Conservation (phyloP, 2,797 vertebrate genomes). For the Staurois parvus region DNA sequence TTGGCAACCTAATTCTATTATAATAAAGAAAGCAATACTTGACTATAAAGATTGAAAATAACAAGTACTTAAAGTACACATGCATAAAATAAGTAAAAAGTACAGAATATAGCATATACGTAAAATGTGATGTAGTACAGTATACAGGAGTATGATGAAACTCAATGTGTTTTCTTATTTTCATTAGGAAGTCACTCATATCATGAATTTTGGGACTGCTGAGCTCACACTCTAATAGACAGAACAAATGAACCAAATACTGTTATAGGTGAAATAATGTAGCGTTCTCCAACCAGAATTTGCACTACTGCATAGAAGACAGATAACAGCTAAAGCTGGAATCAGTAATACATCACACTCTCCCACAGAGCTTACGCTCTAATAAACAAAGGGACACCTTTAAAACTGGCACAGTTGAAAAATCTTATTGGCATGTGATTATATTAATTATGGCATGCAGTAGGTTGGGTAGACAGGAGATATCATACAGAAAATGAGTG, state of each 20-base stretch:
- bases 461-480: background rate
- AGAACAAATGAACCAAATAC: background rate
- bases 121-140: background rate
- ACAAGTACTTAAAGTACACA: background rate
- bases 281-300: background rate
- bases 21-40: too few species aligned
- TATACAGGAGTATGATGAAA: too few species aligned
- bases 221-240: background rate
- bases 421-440: background rate
- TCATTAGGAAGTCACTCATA: too few species aligned
- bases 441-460: background rate
- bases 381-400: background rate
- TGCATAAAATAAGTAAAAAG: background rate
- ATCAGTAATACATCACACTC: background rate
- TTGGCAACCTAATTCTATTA: too few species aligned
- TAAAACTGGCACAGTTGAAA: background rate
- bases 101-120: background rate
- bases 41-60: background rate
- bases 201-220: too few species aligned
- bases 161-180: too few species aligned
- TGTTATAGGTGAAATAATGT: background rate
- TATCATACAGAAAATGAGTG: background rate
- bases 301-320: background rate
- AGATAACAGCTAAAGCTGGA: background rate
- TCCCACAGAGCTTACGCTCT: background rate